Conservation (phyloP, 1,140 invertebrate genomes). For the Apis cerana region DNA sequence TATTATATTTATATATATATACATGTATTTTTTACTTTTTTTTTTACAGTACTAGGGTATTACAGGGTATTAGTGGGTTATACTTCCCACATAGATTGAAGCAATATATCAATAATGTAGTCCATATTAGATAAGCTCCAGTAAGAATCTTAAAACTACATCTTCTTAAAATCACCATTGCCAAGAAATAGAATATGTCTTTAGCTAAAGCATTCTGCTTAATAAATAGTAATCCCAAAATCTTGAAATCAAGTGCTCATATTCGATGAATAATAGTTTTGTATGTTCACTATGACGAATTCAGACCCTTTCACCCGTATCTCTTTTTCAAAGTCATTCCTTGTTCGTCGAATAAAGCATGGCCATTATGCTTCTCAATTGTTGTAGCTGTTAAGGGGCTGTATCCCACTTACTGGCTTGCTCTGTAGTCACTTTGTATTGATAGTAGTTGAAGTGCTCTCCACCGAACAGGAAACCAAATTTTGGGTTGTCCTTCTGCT, state of each 20-base stretch:
- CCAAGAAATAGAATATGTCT: conserved; percentile 60
- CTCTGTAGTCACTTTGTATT: conserved; percentile 95
- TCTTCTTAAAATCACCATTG: conserved; percentile 66
- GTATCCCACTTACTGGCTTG: conserved; percentile 89
- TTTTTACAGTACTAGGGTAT: conserved; percentile 60
- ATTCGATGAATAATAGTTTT: conserved; percentile 65
- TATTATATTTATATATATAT: conserved; percentile 31
- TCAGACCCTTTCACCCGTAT: conserved; percentile 64
- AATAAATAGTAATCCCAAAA: conserved; percentile 69
- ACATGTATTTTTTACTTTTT: conserved; percentile 32
- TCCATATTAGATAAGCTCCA: conserved; percentile 64
- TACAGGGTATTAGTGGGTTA: conserved; percentile 51
- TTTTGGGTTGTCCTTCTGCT: conserved; percentile 98
- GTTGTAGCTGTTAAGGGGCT: conserved; percentile 72
- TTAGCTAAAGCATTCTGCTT: conserved; percentile 68
- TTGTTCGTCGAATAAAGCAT: conserved; percentile 66
- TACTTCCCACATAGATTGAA: conserved; percentile 61
- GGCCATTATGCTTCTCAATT: conserved; percentile 67
- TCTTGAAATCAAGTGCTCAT: conserved; percentile 66
- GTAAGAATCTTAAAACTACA: conserved; percentile 68
- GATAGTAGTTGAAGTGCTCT: conserved; percentile 97
- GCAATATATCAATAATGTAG: conserved; percentile 58
- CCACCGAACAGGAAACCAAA: conserved; percentile 98
- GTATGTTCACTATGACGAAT: conserved; percentile 62
- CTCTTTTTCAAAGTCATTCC: conserved; percentile 66